A percentile compares a stretch with the other conserved stretches of the same genome.
Conservation (phyloP, 2,797 vertebrate species). For the Pseudomugil tenellus region DNA sequence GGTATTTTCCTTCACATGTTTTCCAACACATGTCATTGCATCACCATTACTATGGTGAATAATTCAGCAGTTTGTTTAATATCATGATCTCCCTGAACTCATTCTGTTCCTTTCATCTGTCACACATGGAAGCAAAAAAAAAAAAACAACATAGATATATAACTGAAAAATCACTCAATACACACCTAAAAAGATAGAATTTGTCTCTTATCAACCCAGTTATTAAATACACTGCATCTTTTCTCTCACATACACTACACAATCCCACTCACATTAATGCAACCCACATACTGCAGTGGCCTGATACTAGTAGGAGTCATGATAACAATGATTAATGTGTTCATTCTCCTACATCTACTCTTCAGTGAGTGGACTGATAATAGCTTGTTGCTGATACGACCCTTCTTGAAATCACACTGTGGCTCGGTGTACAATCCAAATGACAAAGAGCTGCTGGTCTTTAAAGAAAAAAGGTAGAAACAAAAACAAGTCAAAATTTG, state of each 20-base stretch:
- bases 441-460: conserved; percentile 33
- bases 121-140: conserved; percentile 13
- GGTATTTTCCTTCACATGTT: conserved; percentile 44
- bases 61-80: conserved; percentile 70
- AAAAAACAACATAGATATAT: conserved; percentile 30
- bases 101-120: conserved; percentile 14
- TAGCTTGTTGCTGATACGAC: conserved; percentile 65
- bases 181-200: conserved; percentile 39
- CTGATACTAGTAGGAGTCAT: conserved; percentile 62
- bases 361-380: conserved; percentile 66
- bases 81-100: conserved; percentile 46
- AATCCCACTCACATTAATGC: conserved; percentile 63
- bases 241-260: conserved; percentile 43
- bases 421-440: conserved; percentile 42
- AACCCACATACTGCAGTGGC: conserved; percentile 68
- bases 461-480: not conserved
- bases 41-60: conserved; percentile 67
- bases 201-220: conserved; percentile 27
- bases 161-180: conserved; percentile 35
- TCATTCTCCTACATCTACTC: conserved; percentile 71
- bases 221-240: conserved; percentile 41
- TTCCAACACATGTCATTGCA: conserved; percentile 46
- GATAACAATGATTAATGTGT: conserved; percentile 79
- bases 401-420: conserved; percentile 47
- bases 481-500: not conserved